These are phyloP conservation scores for Drosophila subquinaria DNA, from an alignment of 2,888 invertebrate species.

Conservation along the genomic window DNA sequence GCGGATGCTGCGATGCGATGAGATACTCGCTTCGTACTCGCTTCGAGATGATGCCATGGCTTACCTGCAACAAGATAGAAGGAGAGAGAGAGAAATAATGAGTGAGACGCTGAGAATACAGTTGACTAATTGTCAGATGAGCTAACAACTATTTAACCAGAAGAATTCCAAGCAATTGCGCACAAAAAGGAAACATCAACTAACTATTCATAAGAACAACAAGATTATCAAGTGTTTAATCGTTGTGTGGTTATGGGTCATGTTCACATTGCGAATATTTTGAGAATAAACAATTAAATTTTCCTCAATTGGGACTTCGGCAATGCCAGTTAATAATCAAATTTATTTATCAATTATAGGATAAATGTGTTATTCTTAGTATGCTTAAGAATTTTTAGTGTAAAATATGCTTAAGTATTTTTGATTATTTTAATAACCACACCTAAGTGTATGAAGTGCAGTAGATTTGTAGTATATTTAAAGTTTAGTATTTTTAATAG, in stretches of 20 bases:
- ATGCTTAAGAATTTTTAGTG: too few relatives aligned
- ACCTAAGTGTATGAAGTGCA: too few relatives aligned
- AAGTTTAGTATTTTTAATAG: too few relatives aligned
- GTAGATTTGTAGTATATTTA: too few relatives aligned
- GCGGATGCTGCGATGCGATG: slow-evolving; percentile 43
- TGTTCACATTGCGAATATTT: neutral
- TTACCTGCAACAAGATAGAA: slow-evolving; percentile 58
- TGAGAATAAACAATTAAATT: neutral
- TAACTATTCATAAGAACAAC: slow-evolving; percentile 3
- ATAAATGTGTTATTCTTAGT: too few relatives aligned
- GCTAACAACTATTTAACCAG: slow-evolving; percentile 24
- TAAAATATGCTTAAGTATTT: too few relatives aligned
- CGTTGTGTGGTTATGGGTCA: neutral
- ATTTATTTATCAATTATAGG: too few relatives aligned
- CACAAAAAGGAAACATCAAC: neutral
- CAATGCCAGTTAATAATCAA: neutral
- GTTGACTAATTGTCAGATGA: slow-evolving; percentile 49
- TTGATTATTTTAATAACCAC: too few relatives aligned
- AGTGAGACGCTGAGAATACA: slow-evolving; percentile 10
- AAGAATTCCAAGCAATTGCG: slow-evolving; percentile 7
- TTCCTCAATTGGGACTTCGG: neutral
- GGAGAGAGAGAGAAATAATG: slow-evolving; percentile 11
- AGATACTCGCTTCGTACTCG: neutral
- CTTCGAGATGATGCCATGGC: slow-evolving; percentile 8
- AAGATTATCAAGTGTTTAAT: slow-evolving; percentile 1